Percentiles rank a stretch among this genome's conserved stretches.
These are phyloP conservation scores for Cydia pomonella DNA, from an alignment of 1,140 invertebrate genomes.

Conservation along the genomic window DNA sequence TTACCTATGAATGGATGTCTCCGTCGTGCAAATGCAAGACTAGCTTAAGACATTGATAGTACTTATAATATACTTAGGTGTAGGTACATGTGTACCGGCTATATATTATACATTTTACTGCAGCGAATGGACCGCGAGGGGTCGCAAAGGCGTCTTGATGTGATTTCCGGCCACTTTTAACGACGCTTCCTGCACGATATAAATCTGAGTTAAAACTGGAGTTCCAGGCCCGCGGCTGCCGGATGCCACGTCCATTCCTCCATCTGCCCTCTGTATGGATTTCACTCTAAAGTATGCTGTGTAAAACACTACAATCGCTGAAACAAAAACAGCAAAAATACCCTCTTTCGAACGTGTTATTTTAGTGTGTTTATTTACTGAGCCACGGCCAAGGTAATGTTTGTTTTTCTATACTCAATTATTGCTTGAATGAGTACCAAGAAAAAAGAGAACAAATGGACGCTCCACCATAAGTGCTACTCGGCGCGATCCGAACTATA, in stretches of 20 bases:
- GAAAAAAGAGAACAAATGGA: no score
- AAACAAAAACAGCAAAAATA: neutral
- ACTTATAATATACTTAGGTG: neutral
- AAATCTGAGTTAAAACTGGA: conserved; percentile 67
- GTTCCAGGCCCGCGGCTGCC: neutral
- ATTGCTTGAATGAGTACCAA: no score
- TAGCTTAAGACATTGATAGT: neutral
- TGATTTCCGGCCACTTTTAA: conserved; percentile 74
- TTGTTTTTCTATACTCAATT: no score
- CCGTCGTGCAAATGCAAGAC: neutral
- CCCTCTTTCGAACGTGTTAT: neutral
- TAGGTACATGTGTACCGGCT: neutral
- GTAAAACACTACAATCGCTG: neutral
- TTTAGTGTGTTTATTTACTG: no score
- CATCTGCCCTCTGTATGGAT: conserved; percentile 4
- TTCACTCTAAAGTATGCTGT: neutral
- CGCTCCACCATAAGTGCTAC: no score
- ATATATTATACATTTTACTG: conserved; percentile 47
- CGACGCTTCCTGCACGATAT: conserved; percentile 66
- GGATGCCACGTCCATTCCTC: conserved; percentile 18
- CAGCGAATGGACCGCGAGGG: conserved; percentile 47
- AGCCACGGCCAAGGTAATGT: no score
- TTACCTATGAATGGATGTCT: no score
- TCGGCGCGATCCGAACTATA: no score
- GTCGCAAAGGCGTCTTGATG: conserved; percentile 69